Percentiles rank a stretch among this genome's conserved stretches.
Evolutionary conservation across 2,797 vertebrate genomes (phyloP).

Genomic region (Thripadectes ignobilis): DNA sequence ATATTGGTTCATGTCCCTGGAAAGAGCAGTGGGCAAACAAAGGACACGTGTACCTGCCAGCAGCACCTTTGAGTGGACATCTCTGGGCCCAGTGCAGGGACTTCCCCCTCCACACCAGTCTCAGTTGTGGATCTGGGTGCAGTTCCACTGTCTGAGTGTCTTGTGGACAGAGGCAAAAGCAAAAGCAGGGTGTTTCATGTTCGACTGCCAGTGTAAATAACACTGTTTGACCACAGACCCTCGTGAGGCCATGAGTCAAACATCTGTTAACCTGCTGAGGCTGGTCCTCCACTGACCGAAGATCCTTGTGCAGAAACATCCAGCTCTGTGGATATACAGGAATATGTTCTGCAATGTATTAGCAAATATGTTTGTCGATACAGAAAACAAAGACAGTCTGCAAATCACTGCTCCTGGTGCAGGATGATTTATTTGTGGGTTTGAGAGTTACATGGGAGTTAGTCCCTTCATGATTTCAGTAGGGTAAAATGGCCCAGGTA

Average conservation of each 20-base stretch:
- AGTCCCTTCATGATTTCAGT: accelerated
- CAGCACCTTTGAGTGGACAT: not conserved
- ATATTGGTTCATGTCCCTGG: not conserved
- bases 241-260: not conserved
- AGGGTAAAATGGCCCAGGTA: not conserved
- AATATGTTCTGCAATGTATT: not conserved
- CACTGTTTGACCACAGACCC: accelerated
- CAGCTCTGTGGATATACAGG: not conserved
- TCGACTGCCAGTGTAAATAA: not conserved
- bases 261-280: accelerated
- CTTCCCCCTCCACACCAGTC: not conserved
- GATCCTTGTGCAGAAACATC: not conserved
- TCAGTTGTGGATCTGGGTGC: accelerated
- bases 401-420: not conserved
- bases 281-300: not conserved
- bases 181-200: not conserved
- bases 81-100: accelerated
- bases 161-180: not conserved
- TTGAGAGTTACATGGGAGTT: not conserved
- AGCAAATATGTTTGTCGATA: not conserved
- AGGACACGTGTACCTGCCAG: accelerated
- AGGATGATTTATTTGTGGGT: not conserved
- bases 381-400: not conserved
- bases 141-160: too few relatives aligned
- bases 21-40: not conserved